Base-by-base conservation (phyloP, 2,797 vertebrate genomes). In the Ceyx erithaca region DNA sequence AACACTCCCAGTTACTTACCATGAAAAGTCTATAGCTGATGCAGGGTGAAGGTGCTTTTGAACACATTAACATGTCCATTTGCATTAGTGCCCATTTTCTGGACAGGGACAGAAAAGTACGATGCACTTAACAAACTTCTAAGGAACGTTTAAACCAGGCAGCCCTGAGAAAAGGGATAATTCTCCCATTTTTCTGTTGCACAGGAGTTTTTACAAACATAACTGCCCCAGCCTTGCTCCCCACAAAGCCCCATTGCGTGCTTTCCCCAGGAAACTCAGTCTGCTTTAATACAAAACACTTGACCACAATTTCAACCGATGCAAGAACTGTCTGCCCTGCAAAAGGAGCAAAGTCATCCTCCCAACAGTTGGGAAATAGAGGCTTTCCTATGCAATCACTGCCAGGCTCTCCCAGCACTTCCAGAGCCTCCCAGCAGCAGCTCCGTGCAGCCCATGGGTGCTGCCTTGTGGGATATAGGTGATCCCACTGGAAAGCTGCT, bases 171-270 rank as follows among this genome's bases (percentile, higher is more conserved):
- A 63, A 69, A 63, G n/a, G 66, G 58, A 10, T 25, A 62, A 71
- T 16, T 33, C 16, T 33, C 28, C 15, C 21, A 16, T 72, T 68
- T 85, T 75, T 41, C 30, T 54, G 21, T 2, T 16, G n/a, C 5
- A 43, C 11, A 33, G 46, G 37, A 76, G n/a, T 54, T 76, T 87
- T 91, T 46, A 66, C 1, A 9, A 78, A 33, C 37, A 12, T 6
- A 73, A 51, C 14, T 3, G 1, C 12, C 40, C 8, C 46, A 23
- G 8, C 33, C 3, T 20, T 2, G 8, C 15, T 12, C 11, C 19
- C 31, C 0, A 0, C 3, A 1, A 75, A 66, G 41, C 17, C 37
- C 51, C 54, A 30, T 0, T 21, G 28, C 62, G 19, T 16, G 37
- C 40, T 69, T 45, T 31, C 54, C 35, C 46, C 78, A 76, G 52